A percentile compares a stretch with the other conserved stretches of the same genome.
Conservation (phyloP, 2,113 vertebrate genomes). For the Eubucco bourcierii region DNA sequence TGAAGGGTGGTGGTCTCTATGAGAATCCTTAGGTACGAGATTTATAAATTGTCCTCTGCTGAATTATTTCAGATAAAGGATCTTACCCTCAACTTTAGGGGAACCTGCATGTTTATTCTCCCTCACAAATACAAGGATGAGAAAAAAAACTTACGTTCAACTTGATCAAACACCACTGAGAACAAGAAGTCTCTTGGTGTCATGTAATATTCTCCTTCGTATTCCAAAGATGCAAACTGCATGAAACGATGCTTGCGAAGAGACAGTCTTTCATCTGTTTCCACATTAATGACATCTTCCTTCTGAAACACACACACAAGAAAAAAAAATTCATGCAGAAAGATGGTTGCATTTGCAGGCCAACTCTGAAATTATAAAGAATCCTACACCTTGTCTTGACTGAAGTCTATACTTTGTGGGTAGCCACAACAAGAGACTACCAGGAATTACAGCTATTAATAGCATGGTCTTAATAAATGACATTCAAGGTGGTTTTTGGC, state of each 20-base stretch:
- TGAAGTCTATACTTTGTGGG: background rate
- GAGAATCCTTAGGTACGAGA: background rate
- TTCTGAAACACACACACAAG: conserved; percentile 59
- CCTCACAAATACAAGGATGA: background rate
- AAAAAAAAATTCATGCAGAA: conserved; percentile 10
- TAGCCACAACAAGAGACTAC: background rate
- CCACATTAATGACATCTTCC: conserved; percentile 32
- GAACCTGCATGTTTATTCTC: background rate
- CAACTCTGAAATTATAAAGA: background rate
- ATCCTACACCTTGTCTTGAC: background rate
- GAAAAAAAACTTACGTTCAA: conserved; percentile 84
- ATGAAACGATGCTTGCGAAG: conserved; percentile 85
- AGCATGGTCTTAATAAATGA: background rate
- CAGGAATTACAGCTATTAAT: background rate
- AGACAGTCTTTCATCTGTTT: conserved; percentile 56
- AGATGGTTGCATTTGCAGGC: background rate
- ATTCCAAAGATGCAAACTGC: conserved; percentile 89
- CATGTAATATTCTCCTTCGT: conserved; percentile 91
- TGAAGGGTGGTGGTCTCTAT: background rate
- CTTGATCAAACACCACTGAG: conserved; percentile 90
- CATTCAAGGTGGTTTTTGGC: background rate
- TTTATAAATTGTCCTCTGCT: background rate
- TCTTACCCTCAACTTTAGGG: background rate
- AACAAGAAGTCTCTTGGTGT: conserved; percentile 95
- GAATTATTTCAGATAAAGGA: background rate